phyloP scores from a whole-genome alignment of 2,888 invertebrate species.

The Nycteola revayana region DNA sequence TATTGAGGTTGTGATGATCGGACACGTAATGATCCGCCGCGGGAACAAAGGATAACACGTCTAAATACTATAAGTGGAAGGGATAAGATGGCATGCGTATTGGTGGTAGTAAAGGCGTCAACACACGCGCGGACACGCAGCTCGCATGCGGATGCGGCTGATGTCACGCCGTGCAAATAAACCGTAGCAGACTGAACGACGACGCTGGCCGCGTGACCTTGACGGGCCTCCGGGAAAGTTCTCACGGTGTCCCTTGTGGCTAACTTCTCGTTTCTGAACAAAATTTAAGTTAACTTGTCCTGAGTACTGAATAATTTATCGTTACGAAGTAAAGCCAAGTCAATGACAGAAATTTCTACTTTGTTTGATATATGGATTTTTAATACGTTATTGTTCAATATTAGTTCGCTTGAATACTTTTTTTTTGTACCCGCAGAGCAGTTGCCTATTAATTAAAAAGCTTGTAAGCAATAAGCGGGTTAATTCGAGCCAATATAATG shows the following conservation, averaged over 20 bases:
- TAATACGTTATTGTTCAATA: neutral
- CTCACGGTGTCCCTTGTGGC: constrained; percentile 51
- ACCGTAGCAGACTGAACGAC: constrained; percentile 70
- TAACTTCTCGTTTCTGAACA: constrained; percentile 24
- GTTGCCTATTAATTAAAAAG: constrained; percentile 12
- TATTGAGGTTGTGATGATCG: constrained; percentile 50
- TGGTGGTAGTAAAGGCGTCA: constrained; percentile 51
- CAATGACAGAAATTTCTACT: too few relatives aligned
- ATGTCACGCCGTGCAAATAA: constrained; percentile 62
- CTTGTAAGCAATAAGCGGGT: constrained; percentile 20
- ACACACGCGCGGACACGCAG: constrained; percentile 56
- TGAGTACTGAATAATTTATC: too few relatives aligned
- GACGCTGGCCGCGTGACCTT: constrained; percentile 62
- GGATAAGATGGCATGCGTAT: constrained; percentile 65
- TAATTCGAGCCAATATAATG: constrained; percentile 22
- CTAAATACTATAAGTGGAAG: constrained; percentile 70
- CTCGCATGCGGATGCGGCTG: constrained; percentile 66
- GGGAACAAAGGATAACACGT: constrained; percentile 73
- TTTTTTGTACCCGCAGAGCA: constrained; percentile 5
- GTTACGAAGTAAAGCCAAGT: too few relatives aligned
- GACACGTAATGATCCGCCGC: constrained; percentile 64
- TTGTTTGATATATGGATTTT: too few relatives aligned
- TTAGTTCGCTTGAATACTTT: neutral
- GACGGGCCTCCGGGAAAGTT: constrained; percentile 49
- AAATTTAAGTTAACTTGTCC: too few relatives aligned